Conservation (phyloP, 2,797 vertebrate species). For the Alca torda region DNA sequence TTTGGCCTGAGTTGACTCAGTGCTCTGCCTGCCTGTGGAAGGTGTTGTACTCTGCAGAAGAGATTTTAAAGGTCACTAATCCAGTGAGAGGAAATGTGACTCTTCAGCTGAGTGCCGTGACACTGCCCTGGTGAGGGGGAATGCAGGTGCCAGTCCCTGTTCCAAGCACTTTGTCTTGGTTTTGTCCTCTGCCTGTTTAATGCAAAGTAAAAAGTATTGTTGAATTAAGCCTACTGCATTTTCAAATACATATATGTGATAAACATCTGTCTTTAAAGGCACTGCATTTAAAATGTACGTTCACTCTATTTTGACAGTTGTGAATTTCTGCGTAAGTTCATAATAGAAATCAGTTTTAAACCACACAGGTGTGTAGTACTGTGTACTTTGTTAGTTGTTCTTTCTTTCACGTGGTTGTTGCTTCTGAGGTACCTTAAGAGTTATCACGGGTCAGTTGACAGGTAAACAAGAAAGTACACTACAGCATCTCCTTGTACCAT, state of each 20-base stretch:
- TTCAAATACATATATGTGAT: accelerated
- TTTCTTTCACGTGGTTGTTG: neutral
- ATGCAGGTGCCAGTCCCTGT: neutral
- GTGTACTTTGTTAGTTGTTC: neutral
- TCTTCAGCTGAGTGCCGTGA: neutral
- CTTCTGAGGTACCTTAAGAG: neutral
- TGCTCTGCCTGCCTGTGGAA: neutral
- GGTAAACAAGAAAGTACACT: neutral
- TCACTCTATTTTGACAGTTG: neutral
- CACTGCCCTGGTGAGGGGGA: neutral
- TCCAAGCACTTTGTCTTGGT: neutral
- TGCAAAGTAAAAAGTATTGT: neutral
- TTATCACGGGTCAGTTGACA: neutral
- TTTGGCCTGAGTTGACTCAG: neutral
- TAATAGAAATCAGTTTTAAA: neutral
- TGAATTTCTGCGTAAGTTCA: neutral
- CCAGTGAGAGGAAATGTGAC: neutral
- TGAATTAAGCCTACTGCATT: neutral
- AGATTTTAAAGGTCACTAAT: neutral
- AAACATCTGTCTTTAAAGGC: neutral
- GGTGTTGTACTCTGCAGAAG: neutral
- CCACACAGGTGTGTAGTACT: too few relatives aligned
- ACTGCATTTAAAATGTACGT: neutral
- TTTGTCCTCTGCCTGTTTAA: neutral
- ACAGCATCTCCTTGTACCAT: neutral